Evolutionary conservation across 2,797 vertebrate genomes (phyloP), one percentile per base, ranked within the genome.

Genomic region (Trachurus trachurus): DNA sequence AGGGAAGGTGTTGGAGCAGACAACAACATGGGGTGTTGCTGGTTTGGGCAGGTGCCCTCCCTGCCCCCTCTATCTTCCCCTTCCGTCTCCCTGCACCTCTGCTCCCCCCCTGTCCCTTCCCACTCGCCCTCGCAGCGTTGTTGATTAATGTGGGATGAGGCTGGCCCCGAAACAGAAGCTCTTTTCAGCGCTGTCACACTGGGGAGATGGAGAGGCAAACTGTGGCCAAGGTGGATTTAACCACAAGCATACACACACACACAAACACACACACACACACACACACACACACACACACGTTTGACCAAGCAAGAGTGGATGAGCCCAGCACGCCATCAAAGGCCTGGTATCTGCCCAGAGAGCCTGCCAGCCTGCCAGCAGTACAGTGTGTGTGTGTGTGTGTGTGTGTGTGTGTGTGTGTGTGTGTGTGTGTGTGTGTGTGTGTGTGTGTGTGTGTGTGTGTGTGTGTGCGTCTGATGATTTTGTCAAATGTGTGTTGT

Each of bases 141-240:
- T 90, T 83, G 91, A 92, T 94, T 94, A 96, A 91, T 80, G 84
- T 76, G 86, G 93, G 81, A 89, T 75, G 92, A 93, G 73, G 68
- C 65, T 89, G 87, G 89, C 85, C 84, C 86, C 85, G 57, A 90
- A 94, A 92, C 82, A 90, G 87, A 91, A 88, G 91, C 85, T 92
- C 92, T 86, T 79, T 93, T 91, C 88, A 90, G 70, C 71, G 69
- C 91, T 90, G 88, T 92, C 90, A 92, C 81, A 86, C 5, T 86
- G 82, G 82, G 88, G 92, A 93, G 93, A 93, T 90, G 94, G 92
- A 93, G 91, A 90, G 90, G 84, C 84, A 91, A 91, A 92, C 87
- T 87, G 91, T 89, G 87, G 92, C 93, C 94, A 95, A 93, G 93
- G 90, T 94, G 93, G 90, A 94, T 81, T 89, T 87, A 87, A 88